Conservation (phyloP, 2,113 vertebrate species). For the Terrapene triunguis region DNA sequence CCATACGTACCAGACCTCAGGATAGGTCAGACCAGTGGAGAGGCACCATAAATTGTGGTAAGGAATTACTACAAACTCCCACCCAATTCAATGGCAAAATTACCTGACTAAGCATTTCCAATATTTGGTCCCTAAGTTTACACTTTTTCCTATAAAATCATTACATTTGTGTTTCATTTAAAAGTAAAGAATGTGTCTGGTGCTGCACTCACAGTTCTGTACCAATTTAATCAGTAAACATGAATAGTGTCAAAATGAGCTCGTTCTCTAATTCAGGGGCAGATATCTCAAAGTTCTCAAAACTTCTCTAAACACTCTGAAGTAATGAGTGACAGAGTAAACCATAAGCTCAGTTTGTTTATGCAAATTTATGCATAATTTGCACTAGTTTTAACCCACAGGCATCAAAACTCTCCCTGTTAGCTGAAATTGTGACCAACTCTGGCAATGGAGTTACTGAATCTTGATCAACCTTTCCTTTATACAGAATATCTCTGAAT, state of each 20-base stretch:
- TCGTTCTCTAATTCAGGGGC: background rate
- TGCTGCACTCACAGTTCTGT: background rate
- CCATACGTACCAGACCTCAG: background rate
- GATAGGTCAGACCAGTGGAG: background rate
- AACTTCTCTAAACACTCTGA: background rate
- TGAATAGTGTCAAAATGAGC: accelerated
- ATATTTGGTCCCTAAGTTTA: background rate
- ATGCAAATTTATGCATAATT: background rate
- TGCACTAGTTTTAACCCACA: conserved; percentile 9
- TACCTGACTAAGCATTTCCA: background rate
- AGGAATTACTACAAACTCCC: background rate
- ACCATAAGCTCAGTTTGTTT: conserved; percentile 6
- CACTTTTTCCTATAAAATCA: background rate
- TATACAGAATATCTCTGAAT: background rate
- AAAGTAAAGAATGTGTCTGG: background rate
- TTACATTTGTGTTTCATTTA: background rate
- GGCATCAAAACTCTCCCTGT: background rate
- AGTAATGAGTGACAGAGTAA: background rate
- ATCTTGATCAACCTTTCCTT: background rate
- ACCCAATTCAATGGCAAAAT: background rate
- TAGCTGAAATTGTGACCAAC: background rate
- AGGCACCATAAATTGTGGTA: background rate
- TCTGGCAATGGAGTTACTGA: background rate
- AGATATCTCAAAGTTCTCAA: background rate
- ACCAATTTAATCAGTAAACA: background rate